Base-by-base conservation (phyloP, 2,113 vertebrate species). In the Sceloporus undulatus region DNA sequence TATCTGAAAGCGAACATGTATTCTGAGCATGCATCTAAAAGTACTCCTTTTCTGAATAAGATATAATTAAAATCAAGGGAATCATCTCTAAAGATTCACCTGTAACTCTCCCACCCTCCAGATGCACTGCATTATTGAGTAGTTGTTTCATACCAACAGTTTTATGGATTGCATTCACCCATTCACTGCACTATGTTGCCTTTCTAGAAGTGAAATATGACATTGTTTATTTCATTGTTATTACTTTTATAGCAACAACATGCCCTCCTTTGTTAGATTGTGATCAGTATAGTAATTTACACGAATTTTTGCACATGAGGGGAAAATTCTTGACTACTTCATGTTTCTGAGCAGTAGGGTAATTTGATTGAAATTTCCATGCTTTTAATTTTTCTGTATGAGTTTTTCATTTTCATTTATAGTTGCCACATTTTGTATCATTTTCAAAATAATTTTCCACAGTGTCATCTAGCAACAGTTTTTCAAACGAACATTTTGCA, bases 291-390 rank as follows among this genome's bases (percentile, higher is more conserved):
- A 14, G 0, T 88, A 40, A 27, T 23, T 89, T 59, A 14, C 8
- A 81, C 1, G 2, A 4, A 4, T 86, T 90, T 77, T 23, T 48
- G 79, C 84, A 84, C 56, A 65, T 19, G 56, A 9, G 66, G 23
- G 5, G 66, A 16, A 90, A 92, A 86, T 68, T 9, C 9, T 2
- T 0, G 25, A 48, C 68, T 75, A 79, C 73, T 54, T 90, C 91
- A 19, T 92, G 27, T 71, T 93, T 91, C 84, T 19, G 87, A 85
- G 59, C 21, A 38, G 48, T 19, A 25, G 65, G 21, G 66, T 68
- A 68, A 68, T 27, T 68, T 23, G 23, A 68, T 25, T 23, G 25
- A 68, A 68, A 68, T 23, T 9, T 68, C 19, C 18, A 68, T 21
- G 21, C 18, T 68, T 25, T 68, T 48, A 48, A 48, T 48, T 48